phyloP scores from a whole-genome alignment of 2,113 vertebrate species.

The Micromys minutus region DNA sequence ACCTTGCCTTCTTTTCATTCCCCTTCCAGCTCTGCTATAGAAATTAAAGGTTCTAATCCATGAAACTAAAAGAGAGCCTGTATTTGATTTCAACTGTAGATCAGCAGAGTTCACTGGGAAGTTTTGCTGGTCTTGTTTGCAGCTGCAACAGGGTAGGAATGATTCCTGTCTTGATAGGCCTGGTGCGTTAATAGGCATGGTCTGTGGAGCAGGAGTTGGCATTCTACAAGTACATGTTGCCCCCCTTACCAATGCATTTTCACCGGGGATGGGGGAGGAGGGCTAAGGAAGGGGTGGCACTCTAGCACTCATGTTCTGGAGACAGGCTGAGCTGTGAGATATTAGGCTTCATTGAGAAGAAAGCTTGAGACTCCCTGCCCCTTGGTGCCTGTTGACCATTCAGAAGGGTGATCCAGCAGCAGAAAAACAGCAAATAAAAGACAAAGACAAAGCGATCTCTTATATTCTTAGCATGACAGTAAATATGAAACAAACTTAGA shows the following conservation, averaged over 20 bases:
- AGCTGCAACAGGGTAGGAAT: fast-evolving
- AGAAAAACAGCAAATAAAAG: not conserved
- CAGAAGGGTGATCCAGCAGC: not conserved
- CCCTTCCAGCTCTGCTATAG: not conserved
- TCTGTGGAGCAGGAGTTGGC: not conserved
- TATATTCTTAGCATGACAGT: not conserved
- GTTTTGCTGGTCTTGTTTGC: not conserved
- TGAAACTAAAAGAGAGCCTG: not conserved
- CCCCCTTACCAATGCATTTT: not conserved
- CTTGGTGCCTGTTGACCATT: not conserved
- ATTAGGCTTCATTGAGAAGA: not conserved
- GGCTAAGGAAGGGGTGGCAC: not conserved
- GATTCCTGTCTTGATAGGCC: not conserved
- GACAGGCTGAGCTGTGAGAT: not conserved
- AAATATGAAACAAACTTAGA: not conserved
- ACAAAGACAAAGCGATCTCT: not conserved
- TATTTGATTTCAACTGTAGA: not conserved
- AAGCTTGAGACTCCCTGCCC: not conserved
- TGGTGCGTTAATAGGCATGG: not conserved
- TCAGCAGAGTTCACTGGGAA: not conserved
- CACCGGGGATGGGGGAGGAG: not conserved
- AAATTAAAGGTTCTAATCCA: not conserved
- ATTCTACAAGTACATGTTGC: not conserved
- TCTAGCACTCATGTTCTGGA: not conserved
- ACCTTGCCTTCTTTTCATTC: not conserved